phyloP scores from a whole-genome alignment of 2,797 vertebrate species.

The Urocyon cinereoargenteus region DNA sequence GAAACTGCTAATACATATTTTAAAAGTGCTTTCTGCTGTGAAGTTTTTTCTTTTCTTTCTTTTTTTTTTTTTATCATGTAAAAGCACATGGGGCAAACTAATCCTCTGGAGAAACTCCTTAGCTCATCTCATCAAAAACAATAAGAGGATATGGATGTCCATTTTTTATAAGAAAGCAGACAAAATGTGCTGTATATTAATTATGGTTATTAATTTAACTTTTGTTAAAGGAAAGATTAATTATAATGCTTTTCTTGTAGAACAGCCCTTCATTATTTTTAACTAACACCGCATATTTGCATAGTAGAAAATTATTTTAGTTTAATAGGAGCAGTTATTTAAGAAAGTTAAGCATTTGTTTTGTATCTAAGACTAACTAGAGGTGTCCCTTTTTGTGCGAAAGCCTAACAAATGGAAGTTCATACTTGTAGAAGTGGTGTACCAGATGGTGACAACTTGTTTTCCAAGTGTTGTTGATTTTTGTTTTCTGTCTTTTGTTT shows the following conservation, averaged over 20 bases:
- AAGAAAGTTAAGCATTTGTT: slow-evolving; percentile 83
- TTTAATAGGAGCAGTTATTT: slow-evolving; percentile 75
- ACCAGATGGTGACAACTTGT: neutral
- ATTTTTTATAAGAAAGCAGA: slow-evolving; percentile 78
- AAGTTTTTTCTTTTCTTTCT: slow-evolving; percentile 73
- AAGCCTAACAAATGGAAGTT: neutral
- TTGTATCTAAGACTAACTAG: slow-evolving; percentile 80
- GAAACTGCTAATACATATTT: slow-evolving; percentile 84
- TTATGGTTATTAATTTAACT: slow-evolving; percentile 86
- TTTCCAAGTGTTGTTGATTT: neutral
- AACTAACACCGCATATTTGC: slow-evolving; percentile 75
- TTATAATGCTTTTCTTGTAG: slow-evolving; percentile 77
- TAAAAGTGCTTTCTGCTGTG: slow-evolving; percentile 81
- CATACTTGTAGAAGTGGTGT: neutral
- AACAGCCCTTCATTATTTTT: slow-evolving; percentile 74
- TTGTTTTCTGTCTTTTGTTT: neutral
- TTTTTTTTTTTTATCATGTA: slow-evolving; percentile 79
- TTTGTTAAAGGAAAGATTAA: slow-evolving; percentile 79
- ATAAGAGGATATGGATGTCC: slow-evolving; percentile 68
- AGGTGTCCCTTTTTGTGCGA: slow-evolving; percentile 24
- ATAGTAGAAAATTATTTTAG: slow-evolving; percentile 69
- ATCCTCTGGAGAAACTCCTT: slow-evolving; percentile 81
- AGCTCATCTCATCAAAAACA: slow-evolving; percentile 81
- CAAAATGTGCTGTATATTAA: slow-evolving; percentile 79
- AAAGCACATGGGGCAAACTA: slow-evolving; percentile 81